Evolutionary conservation across 2,888 invertebrate species (phyloP), one percentile per base, ranked within the genome.

Genomic region (Eupithecia abbreviata): DNA sequence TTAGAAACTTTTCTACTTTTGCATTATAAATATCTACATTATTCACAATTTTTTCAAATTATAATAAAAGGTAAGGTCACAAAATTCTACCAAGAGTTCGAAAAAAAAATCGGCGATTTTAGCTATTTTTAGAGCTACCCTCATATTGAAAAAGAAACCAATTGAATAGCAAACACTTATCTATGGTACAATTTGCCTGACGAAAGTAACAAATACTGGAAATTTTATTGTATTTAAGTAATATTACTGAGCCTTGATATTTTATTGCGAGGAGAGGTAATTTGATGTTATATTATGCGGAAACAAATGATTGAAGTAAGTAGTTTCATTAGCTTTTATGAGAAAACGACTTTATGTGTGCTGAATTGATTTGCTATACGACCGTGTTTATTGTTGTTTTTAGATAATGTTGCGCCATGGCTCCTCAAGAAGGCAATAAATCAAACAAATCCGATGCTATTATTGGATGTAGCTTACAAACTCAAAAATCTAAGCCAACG

Each of bases 131-230:
- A 30, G 10, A 62, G 0, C 62, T 62, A 62, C 62, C 62, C 62
- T 62, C 62, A 30, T 12, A 62, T 4, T 58, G 12, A 62, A 30
- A 62, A 7, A 62, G 12, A 30, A 62, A 18, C 10, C 18, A 30
- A 62, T 62, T 9, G 18, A 3, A 12, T 58, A 58, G 30, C 62
- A 62, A 62, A 62, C 62, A 62, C 62, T 30, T 62, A n/a, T 2
- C 10, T 62, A 30, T 30, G 62, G 12, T 62, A 62, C 4, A 62
- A 62, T 30, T 18, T 74, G 47, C 72, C 18, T 74, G 79, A 80
- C 79, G 82, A 80, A 77, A 80, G 77, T 78, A 67, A 55, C n/a
- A 51, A 65, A 2, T 72, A 66, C 78, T 79, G 69, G 74, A 78
- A 58, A 55, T 70, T 69, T 73, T 62, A 72, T 74, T 75, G 30